These are phyloP conservation scores for Drosophila incognita DNA, from an alignment of 2,888 invertebrate species.

Conservation along the genomic window DNA sequence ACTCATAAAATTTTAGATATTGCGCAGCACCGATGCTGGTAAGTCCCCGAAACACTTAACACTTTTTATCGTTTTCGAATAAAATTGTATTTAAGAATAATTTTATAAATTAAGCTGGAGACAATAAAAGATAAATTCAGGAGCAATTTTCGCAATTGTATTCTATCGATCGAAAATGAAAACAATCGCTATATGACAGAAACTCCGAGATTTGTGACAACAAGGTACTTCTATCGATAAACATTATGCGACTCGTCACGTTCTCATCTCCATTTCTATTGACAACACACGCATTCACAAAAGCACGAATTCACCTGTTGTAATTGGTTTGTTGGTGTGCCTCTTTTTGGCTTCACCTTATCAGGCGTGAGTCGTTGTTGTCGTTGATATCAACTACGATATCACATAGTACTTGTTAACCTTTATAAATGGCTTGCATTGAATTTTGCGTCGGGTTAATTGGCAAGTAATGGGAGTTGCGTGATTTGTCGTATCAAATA, in stretches of 20 bases:
- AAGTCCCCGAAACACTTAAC: background rate
- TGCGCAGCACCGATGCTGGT: background rate
- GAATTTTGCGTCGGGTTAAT: constrained; percentile 35
- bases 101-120: background rate
- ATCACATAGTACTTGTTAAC: constrained; percentile 56
- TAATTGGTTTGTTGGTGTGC: constrained; percentile 18
- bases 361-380: constrained; percentile 42
- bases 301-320: constrained; percentile 16
- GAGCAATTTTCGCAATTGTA: background rate
- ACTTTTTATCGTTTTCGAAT: background rate
- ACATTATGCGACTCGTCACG: background rate
- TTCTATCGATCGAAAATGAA: background rate
- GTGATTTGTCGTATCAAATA: constrained; percentile 31
- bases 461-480: constrained; percentile 15
- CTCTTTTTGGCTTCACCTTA: constrained; percentile 45
- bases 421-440: constrained; percentile 65
- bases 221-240: constrained; percentile 21
- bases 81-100: background rate
- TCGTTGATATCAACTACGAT: constrained; percentile 37
- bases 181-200: background rate
- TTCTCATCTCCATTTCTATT: constrained; percentile 27
- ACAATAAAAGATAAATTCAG: background rate
- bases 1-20: background rate
- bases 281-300: constrained; percentile 14
- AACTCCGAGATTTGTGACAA: background rate